Conservation (phyloP, 1,140 invertebrate species). For the Drosophila parabipectinata region DNA sequence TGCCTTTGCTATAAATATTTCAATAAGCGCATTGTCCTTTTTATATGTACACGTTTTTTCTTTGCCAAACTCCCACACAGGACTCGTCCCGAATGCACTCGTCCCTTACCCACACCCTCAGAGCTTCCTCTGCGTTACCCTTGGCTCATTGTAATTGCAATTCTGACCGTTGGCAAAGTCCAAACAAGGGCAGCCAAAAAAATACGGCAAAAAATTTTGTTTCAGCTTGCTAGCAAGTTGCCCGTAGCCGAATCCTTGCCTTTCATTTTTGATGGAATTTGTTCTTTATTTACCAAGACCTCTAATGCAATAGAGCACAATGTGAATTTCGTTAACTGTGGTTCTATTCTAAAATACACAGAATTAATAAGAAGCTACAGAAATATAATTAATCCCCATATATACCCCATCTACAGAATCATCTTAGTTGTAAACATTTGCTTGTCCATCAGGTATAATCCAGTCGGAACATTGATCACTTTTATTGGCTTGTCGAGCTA, state of each 20-base stretch:
- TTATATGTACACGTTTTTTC: slow-evolving; percentile 1
- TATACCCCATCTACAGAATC: too few species aligned
- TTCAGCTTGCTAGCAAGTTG: slow-evolving; percentile 11
- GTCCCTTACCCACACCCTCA: not conserved
- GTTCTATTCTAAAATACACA: not conserved
- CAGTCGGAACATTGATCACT: not conserved
- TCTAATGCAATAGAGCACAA: slow-evolving; percentile 10
- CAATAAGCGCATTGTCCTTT: slow-evolving; percentile 62
- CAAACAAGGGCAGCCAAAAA: slow-evolving; percentile 17
- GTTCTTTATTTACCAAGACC: slow-evolving; percentile 48
- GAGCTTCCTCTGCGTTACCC: slow-evolving; percentile 7
- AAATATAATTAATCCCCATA: too few species aligned
- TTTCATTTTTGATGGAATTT: slow-evolving; percentile 70
- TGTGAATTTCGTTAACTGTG: not conserved
- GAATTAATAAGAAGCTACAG: not conserved
- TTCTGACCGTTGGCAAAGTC: slow-evolving; percentile 49
- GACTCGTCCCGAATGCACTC: slow-evolving; percentile 36
- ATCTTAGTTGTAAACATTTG: too few species aligned
- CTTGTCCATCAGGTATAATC: not conserved
- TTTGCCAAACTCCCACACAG: slow-evolving; percentile 24
- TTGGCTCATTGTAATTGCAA: slow-evolving; percentile 57
- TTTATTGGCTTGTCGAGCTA: not conserved
- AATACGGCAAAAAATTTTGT: slow-evolving; percentile 4
- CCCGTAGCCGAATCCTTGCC: slow-evolving; percentile 26
- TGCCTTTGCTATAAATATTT: slow-evolving; percentile 59